Conservation (phyloP, 2,888 invertebrate species). For the Bedellia somnulentella region DNA sequence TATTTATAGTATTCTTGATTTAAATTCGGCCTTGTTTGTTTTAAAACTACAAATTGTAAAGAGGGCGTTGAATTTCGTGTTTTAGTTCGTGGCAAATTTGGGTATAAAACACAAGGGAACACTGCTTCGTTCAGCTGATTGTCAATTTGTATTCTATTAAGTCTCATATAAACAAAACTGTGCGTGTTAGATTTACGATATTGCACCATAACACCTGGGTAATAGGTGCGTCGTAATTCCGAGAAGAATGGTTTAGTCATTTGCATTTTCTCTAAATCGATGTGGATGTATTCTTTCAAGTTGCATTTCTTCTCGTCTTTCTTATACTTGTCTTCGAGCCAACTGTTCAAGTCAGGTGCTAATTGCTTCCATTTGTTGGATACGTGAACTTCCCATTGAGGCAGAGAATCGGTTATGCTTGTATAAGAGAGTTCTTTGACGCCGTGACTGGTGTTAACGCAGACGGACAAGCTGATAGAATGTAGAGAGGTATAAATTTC, state of each 20-base stretch:
- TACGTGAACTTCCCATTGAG: conserved; percentile 81
- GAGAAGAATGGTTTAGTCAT: conserved; percentile 87
- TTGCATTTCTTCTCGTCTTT: conserved; percentile 71
- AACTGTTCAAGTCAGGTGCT: conserved; percentile 74
- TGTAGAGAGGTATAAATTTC: conserved; percentile 71
- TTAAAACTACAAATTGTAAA: conserved; percentile 58
- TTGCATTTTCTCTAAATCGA: conserved; percentile 82
- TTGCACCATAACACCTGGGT: conserved; percentile 75
- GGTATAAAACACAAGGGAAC: conserved; percentile 68
- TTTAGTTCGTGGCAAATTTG: conserved; percentile 43
- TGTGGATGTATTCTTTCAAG: conserved; percentile 76
- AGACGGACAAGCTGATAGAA: conserved; percentile 67
- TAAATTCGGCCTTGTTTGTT: conserved; percentile 44
- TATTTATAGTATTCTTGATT: conserved; percentile 64
- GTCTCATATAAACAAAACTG: conserved; percentile 66
- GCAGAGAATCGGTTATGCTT: conserved; percentile 68
- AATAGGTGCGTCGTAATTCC: conserved; percentile 71
- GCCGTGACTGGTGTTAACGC: conserved; percentile 34
- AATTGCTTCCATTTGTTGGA: conserved; percentile 79
- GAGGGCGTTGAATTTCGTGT: conserved; percentile 61
- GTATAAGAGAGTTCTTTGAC: conserved; percentile 69
- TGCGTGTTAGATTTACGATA: conserved; percentile 69
- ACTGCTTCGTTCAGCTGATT: conserved; percentile 73
- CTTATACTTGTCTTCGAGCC: conserved; percentile 80
- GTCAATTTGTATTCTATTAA: conserved; percentile 73